Conservation (phyloP, 1,140 invertebrate genomes). For the Elymnias hypermnestra region DNA sequence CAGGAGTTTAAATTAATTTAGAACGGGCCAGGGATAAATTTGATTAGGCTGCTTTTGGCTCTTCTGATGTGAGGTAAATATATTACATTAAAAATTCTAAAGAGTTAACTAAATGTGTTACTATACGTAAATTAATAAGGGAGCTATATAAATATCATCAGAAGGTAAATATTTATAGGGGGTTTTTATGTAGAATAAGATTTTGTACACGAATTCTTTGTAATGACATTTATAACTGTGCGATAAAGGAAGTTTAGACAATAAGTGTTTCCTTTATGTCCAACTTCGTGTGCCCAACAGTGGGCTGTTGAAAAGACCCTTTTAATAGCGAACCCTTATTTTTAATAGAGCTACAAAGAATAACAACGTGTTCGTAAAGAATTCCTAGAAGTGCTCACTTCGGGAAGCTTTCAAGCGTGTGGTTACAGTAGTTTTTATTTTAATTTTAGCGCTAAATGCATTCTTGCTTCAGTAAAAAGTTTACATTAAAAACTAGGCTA, state of each 20-base stretch:
- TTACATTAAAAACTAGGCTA: background rate
- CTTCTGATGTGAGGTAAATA: background rate
- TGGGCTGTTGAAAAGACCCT: no score
- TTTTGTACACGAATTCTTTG: no score
- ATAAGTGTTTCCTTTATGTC: no score
- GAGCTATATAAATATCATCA: no score
- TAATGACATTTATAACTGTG: no score
- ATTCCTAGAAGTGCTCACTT: background rate
- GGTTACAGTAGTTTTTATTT: background rate
- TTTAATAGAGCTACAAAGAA: no score
- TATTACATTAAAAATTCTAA: constrained; percentile 3
- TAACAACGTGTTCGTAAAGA: no score
- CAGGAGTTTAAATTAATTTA: constrained; percentile 5
- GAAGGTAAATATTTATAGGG: no score
- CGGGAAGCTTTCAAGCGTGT: background rate
- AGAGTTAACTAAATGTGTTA: background rate
- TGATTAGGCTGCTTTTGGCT: constrained; percentile 4
- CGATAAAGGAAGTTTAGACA: no score
- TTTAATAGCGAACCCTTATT: no score
- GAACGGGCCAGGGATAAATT: constrained; percentile 11
- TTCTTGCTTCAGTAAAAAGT: background rate
- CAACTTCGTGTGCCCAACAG: no score
- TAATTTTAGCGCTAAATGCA: background rate
- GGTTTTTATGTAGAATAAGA: no score
- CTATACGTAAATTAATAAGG: background rate